Evolutionary conservation across 2,113 vertebrate genomes (phyloP).

Genomic region (Gadus macrocephalus): DNA sequence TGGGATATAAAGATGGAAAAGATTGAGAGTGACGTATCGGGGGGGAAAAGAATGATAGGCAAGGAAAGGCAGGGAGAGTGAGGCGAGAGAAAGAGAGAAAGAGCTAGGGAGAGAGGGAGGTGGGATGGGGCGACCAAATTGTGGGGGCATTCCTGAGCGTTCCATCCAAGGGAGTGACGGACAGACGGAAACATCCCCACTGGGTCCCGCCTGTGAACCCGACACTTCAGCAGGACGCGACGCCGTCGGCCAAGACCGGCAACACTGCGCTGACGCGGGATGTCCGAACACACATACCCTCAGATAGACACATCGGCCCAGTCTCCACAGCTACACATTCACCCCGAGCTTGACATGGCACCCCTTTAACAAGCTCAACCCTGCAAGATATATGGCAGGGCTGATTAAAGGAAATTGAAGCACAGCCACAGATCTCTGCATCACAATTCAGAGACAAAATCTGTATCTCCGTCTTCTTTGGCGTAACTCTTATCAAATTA

Average conservation of each 20-base stretch:
- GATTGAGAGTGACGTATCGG: neutral
- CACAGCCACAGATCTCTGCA: too few relatives aligned
- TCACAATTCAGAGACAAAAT: too few relatives aligned
- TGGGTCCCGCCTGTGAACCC: constrained; percentile 10
- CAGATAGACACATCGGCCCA: neutral
- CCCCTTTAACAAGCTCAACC: too few relatives aligned
- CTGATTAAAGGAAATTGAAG: too few relatives aligned
- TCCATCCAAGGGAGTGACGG: constrained; percentile 33
- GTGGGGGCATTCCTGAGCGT: constrained; percentile 14
- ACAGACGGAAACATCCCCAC: constrained; percentile 28
- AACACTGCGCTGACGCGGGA: too few relatives aligned
- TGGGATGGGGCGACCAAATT: constrained; percentile 14
- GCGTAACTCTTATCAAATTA: too few relatives aligned
- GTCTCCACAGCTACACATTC: neutral
- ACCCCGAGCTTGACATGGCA: too few relatives aligned
- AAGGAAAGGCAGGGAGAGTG: constrained; percentile 6
- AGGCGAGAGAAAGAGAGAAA: constrained; percentile 5
- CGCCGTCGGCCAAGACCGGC: neutral
- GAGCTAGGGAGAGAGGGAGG: constrained; percentile 3
- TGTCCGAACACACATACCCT: neutral
- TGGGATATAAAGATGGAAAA: neutral
- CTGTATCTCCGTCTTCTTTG: too few relatives aligned
- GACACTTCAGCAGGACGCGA: neutral
- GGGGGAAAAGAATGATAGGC: neutral
- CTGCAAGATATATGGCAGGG: too few relatives aligned